Conservation (phyloP, 1,140 invertebrate genomes). For the Zaprionus africanus region DNA sequence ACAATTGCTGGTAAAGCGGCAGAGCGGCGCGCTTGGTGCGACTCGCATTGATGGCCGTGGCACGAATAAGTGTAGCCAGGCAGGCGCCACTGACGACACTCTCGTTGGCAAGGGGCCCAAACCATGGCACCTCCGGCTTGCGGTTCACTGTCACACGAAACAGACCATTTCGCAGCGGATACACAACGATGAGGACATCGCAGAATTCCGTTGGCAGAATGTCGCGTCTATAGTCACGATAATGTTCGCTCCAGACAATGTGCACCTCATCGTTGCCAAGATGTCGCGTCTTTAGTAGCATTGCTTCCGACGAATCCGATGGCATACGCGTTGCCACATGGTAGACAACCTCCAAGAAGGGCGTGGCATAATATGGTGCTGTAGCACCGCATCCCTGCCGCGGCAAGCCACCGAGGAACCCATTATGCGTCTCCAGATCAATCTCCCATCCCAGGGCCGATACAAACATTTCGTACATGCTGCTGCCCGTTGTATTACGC, state of each 20-base stretch:
- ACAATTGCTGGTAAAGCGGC: constrained; percentile 96
- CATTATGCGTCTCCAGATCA: constrained; percentile 97
- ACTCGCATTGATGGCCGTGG: constrained; percentile 96
- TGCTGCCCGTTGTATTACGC: constrained; percentile 92
- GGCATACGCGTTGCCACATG: constrained; percentile 99
- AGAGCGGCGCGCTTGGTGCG: constrained; percentile 94
- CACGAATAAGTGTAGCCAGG: constrained; percentile 94
- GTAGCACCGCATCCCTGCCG: constrained; percentile 96
- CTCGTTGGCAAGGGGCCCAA: constrained; percentile 98
- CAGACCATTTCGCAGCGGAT: constrained; percentile 93
- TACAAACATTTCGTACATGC: constrained; percentile 97
- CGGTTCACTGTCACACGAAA: constrained; percentile 93
- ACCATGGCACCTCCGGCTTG: constrained; percentile 95
- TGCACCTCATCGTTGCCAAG: constrained; percentile 99
- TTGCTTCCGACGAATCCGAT: constrained; percentile 92
- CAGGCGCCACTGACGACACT: constrained; percentile 93
- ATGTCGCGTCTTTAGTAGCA: constrained; percentile 97
- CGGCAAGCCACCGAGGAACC: constrained; percentile 97
- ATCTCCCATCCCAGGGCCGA: constrained; percentile 98
- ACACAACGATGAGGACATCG: constrained; percentile 98
- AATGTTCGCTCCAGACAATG: constrained; percentile 99
- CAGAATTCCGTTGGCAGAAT: constrained; percentile 99
- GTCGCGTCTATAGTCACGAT: constrained; percentile 96
- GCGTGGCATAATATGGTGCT: constrained; percentile 98
- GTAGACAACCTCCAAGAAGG: constrained; percentile 95